These are phyloP conservation scores for Heliconius hewitsoni DNA, from an alignment of 1,140 invertebrate species.

Conservation along the genomic window DNA sequence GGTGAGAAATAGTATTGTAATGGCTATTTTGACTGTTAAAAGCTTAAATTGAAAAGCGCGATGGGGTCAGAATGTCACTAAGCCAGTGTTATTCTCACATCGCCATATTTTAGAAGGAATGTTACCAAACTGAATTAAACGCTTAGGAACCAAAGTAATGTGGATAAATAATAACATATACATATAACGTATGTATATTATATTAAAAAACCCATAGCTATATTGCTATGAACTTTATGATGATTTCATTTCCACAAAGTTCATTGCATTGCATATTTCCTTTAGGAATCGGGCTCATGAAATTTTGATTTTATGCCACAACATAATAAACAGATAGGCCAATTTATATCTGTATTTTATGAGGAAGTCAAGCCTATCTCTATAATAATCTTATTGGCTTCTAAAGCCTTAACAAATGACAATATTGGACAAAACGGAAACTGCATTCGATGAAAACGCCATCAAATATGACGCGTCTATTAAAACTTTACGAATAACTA, in stretches of 20 bases:
- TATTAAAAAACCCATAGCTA: too few species aligned
- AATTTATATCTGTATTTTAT: too few species aligned
- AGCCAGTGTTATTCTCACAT: neutral
- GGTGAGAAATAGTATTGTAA: constrained; percentile 3
- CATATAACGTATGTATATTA: too few species aligned
- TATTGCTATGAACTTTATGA: too few species aligned
- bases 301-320: too few species aligned
- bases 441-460: neutral
- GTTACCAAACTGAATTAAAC: neutral
- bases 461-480: neutral
- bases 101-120: neutral
- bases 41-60: neutral
- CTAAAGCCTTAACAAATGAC: neutral
- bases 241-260: too few species aligned
- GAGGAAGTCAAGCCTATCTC: too few species aligned
- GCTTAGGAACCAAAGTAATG: neutral
- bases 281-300: too few species aligned
- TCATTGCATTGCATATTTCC: too few species aligned
- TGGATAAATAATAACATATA: neutral
- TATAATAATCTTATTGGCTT: too few species aligned
- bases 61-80: neutral
- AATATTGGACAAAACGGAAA: neutral
- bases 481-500: neutral
- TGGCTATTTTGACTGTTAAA: neutral
- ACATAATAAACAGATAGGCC: too few species aligned